Conservation (phyloP, 2,888 invertebrate species). For the Stenichneumon culpator region DNA sequence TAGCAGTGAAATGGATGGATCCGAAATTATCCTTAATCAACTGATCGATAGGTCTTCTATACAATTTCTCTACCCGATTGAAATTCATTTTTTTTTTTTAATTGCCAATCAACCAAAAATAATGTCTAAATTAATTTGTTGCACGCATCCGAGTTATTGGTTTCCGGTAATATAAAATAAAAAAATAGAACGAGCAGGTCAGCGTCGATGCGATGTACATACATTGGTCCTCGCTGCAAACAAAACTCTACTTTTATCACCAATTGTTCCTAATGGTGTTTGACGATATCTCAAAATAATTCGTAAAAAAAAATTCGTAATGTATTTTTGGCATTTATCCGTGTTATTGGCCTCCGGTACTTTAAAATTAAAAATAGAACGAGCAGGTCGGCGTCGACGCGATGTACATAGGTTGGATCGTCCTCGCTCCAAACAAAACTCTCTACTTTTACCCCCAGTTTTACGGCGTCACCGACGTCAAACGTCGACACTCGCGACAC, state of each 20-base stretch:
- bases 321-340: not conserved
- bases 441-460: not conserved
- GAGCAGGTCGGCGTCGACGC: slow-evolving; percentile 37
- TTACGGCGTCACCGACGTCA: slow-evolving; percentile 36
- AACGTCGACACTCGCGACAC: slow-evolving; percentile 49
- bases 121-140: not conserved
- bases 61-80: not conserved
- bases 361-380: slow-evolving; percentile 23
- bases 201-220: slow-evolving; percentile 21
- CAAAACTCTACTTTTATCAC: not conserved
- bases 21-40: not conserved
- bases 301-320: not conserved
- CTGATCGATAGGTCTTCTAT: not conserved
- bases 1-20: not conserved
- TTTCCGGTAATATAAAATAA: not conserved
- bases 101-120: not conserved
- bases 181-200: slow-evolving; percentile 34
- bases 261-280: not conserved
- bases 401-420: slow-evolving; percentile 7
- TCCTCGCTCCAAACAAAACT: not conserved
- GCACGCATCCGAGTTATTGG: not conserved
- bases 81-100: no score
- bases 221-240: not conserved
- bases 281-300: not conserved
- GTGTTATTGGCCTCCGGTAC: not conserved